Base-by-base conservation (phyloP, 2,797 vertebrate genomes). In the Buphagus erythrorhynchus region DNA sequence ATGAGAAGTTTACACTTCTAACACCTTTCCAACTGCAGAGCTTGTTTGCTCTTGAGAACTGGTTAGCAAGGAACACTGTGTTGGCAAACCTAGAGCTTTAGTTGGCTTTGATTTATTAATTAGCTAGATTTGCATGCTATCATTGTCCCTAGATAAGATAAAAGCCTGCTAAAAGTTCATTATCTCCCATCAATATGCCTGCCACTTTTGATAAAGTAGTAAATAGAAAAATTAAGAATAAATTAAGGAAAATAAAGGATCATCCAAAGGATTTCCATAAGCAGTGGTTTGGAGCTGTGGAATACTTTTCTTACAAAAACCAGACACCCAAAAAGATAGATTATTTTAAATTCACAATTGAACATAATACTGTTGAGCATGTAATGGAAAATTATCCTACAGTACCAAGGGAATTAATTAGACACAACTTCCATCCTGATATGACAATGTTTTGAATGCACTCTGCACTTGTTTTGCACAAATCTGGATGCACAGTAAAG, bases 111-210 rank as follows among this genome's bases (percentile, higher is more conserved):
- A 29, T 72, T 83, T 55, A 88, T 80, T 82, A 94, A 71, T 59
- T 94, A 92, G 54, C 21, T 71, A 59, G 16, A 77, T 78, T 86
- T 91, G 71, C 67, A 61, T 86, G 35, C 10, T 81, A 22, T 68
- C 52, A 29, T 87, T 92, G 25, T 38, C 29, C 62, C 11, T 86
- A 78, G 63, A 55, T 40, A 88, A 91, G 58, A 72, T 35, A 79
- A 85, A 95, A 74, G 4, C 55, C 84, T 84, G 29, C 77, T 87
- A 35, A 59, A 92, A 63, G 67, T 92, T 95, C 65, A 52, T 85
- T 87, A 63, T 82, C 11, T 78, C 33, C 35, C 26, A 82, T 76
- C 66, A 49, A 61, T 65, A 54, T 84, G 57, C 45, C 36, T 79
- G 33, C 40, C 38, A 35, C 22, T 67, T 69, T 79, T 74, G 35